phyloP scores from a whole-genome alignment of 2,113 vertebrate genomes.

The Elephantulus edwardii region DNA sequence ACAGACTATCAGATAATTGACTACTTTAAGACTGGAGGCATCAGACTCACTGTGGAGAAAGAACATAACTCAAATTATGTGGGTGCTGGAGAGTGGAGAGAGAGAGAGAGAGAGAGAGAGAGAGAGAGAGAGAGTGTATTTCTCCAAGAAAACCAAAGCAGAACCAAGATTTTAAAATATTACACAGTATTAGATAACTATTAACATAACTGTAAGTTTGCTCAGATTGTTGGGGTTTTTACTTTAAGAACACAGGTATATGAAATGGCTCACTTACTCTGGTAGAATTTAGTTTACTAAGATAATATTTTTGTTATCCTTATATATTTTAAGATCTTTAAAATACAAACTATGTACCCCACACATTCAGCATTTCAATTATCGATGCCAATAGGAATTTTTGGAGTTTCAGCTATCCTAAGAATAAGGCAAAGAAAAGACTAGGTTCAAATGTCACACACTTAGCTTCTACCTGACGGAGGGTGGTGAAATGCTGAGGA shows the following conservation, averaged over 20 bases:
- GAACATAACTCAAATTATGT: not conserved
- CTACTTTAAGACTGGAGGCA: not conserved
- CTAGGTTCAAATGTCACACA: not conserved
- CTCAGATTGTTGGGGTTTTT: not conserved
- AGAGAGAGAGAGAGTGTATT: too few relatives aligned
- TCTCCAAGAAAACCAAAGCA: not conserved
- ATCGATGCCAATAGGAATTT: constrained; percentile 18
- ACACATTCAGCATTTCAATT: not conserved
- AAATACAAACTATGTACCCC: not conserved
- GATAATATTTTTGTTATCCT: not conserved
- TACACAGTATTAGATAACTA: not conserved
- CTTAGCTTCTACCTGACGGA: not conserved
- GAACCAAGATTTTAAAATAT: constrained; percentile 6
- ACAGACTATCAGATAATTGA: not conserved
- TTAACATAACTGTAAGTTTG: not conserved
- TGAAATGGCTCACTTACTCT: not conserved
- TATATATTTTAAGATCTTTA: too few relatives aligned
- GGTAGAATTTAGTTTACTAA: constrained; percentile 15
- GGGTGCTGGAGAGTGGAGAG: too few relatives aligned
- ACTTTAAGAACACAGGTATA: not conserved
- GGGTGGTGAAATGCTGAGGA: not conserved
- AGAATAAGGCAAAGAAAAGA: not conserved
- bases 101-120: too few relatives aligned
- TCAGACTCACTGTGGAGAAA: not conserved
- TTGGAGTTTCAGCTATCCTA: constrained; percentile 16